A percentile compares a stretch with the other conserved stretches of the same genome.
Conservation (phyloP, 1,140 invertebrate genomes). For the Papilio machaon region DNA sequence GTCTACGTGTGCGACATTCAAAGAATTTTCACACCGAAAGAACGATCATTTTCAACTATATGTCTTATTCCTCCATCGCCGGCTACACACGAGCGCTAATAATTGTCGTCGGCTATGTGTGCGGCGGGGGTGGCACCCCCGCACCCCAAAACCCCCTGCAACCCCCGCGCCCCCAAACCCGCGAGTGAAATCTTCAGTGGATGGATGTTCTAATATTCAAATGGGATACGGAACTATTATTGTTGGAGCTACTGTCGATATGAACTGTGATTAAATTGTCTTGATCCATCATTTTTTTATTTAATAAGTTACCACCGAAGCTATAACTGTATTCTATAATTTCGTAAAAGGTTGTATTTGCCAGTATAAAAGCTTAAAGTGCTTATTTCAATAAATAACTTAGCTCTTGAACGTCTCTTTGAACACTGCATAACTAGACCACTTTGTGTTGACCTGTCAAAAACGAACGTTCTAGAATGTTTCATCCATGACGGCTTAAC, state of each 20-base stretch:
- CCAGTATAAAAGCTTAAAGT: not conserved
- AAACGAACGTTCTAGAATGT: not conserved
- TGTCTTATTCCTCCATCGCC: slow-evolving; percentile 16
- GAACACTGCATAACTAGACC: not conserved
- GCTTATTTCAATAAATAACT: not conserved
- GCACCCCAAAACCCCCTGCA: slow-evolving; percentile 19
- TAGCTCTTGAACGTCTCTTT: not conserved
- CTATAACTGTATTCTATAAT: not conserved
- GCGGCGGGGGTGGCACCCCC: slow-evolving; percentile 46
- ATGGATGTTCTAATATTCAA: slow-evolving; percentile 81
- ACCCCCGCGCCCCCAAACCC: slow-evolving; percentile 32
- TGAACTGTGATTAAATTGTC: slow-evolving; percentile 45
- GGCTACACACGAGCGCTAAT: slow-evolving; percentile 49
- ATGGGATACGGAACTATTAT: slow-evolving; percentile 82
- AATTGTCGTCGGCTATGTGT: slow-evolving; percentile 51
- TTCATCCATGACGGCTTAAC: not conserved
- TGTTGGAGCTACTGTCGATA: slow-evolving; percentile 81
- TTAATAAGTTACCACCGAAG: slow-evolving; percentile 39
- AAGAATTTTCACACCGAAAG: not conserved
- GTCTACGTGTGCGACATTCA: not conserved
- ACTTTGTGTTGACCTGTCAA: not conserved
- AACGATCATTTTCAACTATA: slow-evolving; percentile 18
- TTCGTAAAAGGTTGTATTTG: not conserved
- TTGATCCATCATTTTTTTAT: slow-evolving; percentile 59
- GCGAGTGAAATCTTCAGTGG: slow-evolving; percentile 74